These are phyloP conservation scores for Oithona nana DNA, from an alignment of 2,888 invertebrate genomes.

Conservation along the genomic window DNA sequence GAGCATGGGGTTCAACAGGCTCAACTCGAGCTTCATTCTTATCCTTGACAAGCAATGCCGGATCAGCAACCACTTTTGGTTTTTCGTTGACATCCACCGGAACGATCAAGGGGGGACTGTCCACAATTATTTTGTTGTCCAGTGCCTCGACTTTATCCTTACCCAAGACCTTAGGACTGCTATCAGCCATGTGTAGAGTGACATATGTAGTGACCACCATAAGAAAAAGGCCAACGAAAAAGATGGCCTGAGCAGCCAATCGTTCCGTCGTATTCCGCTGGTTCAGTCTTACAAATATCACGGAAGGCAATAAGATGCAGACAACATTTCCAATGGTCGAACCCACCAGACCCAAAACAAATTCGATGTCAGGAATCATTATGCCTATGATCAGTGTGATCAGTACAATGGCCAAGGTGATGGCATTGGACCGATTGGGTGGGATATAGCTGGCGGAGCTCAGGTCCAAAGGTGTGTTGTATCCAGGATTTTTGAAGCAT, in stretches of 20 bases:
- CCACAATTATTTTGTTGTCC: too few relatives aligned
- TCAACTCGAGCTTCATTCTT: background rate
- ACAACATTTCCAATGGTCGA: conserved; percentile 86
- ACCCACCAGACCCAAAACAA: conserved; percentile 79
- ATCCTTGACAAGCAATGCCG: background rate
- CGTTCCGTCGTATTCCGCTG: conserved; percentile 66
- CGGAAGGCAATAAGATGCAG: conserved; percentile 77
- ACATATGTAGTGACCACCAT: conserved; percentile 79
- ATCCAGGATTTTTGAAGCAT: conserved; percentile 54
- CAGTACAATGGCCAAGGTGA: conserved; percentile 59
- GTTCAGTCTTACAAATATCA: conserved; percentile 65
- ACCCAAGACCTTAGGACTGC: background rate
- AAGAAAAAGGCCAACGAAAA: conserved; percentile 62
- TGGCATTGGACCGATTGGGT: conserved; percentile 54
- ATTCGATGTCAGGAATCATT: conserved; percentile 76
- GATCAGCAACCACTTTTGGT: background rate
- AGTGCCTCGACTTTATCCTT: background rate
- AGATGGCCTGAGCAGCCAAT: conserved; percentile 55
- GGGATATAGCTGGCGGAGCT: conserved; percentile 45
- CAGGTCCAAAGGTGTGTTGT: background rate
- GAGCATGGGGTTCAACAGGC: background rate
- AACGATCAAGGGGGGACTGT: too few relatives aligned
- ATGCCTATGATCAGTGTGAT: conserved; percentile 59
- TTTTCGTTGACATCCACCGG: background rate
- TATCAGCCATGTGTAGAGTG: conserved; percentile 53